Evolutionary conservation across 2,113 vertebrate genomes (phyloP).

Genomic region (Phaethon lepturus): DNA sequence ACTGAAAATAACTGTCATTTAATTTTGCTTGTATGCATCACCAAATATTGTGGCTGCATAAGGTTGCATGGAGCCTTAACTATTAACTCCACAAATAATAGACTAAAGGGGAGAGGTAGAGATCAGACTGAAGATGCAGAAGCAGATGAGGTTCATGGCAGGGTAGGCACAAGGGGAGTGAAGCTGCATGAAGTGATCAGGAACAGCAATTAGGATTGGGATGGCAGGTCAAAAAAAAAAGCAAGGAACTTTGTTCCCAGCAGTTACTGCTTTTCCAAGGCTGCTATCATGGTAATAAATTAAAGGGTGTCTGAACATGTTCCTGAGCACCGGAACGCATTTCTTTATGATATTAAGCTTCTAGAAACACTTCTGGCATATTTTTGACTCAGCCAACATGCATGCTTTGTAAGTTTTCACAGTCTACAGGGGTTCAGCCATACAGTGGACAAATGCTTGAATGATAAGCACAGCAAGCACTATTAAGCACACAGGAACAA

Average conservation of each 20-base stretch:
- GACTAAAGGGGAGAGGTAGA: background rate
- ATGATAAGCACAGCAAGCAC: background rate
- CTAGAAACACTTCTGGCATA: background rate
- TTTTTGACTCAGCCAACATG: background rate
- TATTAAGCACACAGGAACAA: background rate
- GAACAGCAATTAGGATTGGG: background rate
- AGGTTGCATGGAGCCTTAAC: background rate
- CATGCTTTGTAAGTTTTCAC: background rate
- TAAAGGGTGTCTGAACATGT: background rate
- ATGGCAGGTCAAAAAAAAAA: background rate
- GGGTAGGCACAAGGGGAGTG: background rate
- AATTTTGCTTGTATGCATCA: background rate
- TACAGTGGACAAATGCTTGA: background rate
- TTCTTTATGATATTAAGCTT: background rate
- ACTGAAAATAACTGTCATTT: background rate
- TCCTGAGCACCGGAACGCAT: background rate
- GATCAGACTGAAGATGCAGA: background rate
- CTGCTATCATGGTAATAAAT: background rate
- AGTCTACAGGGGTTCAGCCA: background rate
- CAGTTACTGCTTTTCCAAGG: background rate
- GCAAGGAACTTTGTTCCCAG: background rate
- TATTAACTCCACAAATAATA: background rate
- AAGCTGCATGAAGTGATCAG: background rate
- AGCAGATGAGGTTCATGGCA: background rate
- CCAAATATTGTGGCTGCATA: background rate